Percentiles rank a stretch among this genome's conserved stretches.
These are phyloP conservation scores for Megamerina dolium DNA, from an alignment of 2,888 invertebrate species.

Conservation along the genomic window DNA sequence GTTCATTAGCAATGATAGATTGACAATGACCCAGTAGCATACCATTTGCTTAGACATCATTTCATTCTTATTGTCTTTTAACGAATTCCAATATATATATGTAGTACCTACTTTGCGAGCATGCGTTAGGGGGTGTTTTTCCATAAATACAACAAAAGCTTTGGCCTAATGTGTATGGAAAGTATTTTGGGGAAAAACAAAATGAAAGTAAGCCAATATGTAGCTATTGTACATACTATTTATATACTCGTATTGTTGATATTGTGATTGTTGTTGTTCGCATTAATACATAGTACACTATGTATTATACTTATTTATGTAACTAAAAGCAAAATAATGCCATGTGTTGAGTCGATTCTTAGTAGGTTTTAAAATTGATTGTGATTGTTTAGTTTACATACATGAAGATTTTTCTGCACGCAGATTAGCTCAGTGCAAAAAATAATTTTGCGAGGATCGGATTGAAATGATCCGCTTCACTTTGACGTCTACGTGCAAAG, in stretches of 20 bases:
- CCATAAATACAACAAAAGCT: constrained; percentile 3
- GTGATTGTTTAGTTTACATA: no score
- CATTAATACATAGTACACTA: neutral
- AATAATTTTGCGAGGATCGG: no score
- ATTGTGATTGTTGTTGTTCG: neutral
- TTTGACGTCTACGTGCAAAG: no score
- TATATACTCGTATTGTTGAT: no score
- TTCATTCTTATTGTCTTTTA: no score
- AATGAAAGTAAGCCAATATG: neutral
- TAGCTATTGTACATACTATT: neutral
- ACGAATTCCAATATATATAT: no score
- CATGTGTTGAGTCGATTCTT: neutral
- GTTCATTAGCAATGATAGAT: no score
- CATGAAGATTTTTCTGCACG: no score
- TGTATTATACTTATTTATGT: neutral
- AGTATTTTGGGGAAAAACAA: neutral
- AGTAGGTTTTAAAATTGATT: neutral
- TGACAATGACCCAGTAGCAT: no score
- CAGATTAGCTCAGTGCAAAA: no score
- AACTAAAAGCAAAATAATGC: neutral
- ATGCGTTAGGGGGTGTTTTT: constrained; percentile 18
- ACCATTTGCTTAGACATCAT: no score
- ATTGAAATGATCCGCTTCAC: no score
- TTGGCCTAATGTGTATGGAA: neutral
- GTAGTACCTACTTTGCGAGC: constrained; percentile 5